Percentiles rank a stretch among this genome's conserved stretches.
These are phyloP conservation scores for Drosophila tanythrix DNA, from an alignment of 2,888 invertebrate species.

Conservation along the genomic window DNA sequence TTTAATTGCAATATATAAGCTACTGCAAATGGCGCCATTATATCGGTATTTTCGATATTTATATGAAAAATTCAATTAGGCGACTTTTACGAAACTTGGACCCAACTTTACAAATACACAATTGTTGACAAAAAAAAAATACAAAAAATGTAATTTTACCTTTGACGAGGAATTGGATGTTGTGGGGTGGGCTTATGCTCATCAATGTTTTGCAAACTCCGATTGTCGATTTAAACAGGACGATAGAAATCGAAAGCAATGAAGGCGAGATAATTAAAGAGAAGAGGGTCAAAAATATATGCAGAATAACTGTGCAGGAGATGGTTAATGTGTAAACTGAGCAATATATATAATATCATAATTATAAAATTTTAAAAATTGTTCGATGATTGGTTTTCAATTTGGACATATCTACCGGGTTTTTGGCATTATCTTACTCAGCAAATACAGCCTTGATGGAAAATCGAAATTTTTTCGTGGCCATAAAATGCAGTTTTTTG, in stretches of 20 bases:
- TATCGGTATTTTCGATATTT: background rate
- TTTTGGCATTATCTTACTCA: background rate
- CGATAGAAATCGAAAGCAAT: background rate
- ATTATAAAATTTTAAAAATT: background rate
- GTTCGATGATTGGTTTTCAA: background rate
- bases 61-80: background rate
- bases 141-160: background rate
- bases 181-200: background rate
- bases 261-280: background rate
- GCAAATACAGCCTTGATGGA: background rate
- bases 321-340: background rate
- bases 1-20: background rate
- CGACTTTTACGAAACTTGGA: background rate
- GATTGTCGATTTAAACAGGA: background rate
- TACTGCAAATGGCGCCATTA: background rate
- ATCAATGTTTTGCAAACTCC: background rate
- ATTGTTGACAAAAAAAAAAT: background rate
- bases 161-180: background rate
- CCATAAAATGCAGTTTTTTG: background rate
- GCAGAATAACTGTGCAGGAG: background rate
- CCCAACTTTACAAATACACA: background rate
- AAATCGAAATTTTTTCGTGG: background rate
- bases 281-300: background rate
- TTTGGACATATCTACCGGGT: background rate
- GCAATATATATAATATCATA: background rate